These are phyloP conservation scores for Heliconius charithonia DNA, from an alignment of 2,888 invertebrate genomes.

Conservation along the genomic window DNA sequence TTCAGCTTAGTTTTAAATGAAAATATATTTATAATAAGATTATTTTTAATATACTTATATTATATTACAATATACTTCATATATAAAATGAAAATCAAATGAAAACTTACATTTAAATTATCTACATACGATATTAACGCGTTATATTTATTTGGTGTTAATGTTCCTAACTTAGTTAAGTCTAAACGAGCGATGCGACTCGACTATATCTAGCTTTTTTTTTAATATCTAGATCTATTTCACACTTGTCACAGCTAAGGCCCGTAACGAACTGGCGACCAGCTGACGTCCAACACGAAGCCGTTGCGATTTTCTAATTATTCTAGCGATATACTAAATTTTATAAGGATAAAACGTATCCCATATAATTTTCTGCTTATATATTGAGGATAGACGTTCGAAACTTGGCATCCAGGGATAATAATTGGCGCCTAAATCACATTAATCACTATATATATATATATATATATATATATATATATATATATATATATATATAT, in stretches of 20 bases:
- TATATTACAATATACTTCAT: slow-evolving; percentile 36
- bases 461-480: background rate
- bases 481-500: background rate
- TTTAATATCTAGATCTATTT: slow-evolving; percentile 43
- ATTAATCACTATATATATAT: background rate
- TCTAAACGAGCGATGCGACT: slow-evolving; percentile 50
- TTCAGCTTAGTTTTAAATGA: slow-evolving; percentile 25
- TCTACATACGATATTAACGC: slow-evolving; percentile 45
- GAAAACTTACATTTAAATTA: slow-evolving; percentile 44
- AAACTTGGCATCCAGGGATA: background rate
- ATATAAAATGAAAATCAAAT: slow-evolving; percentile 37
- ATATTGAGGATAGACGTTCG: slow-evolving; percentile 7
- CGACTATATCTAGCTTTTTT: slow-evolving; percentile 56
- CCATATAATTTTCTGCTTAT: background rate
- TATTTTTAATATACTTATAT: slow-evolving; percentile 28
- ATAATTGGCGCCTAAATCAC: background rate
- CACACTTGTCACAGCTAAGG: slow-evolving; percentile 40
- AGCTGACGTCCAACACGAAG: background rate
- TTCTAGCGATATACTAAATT: slow-evolving; percentile 26
- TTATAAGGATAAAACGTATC: slow-evolving; percentile 1
- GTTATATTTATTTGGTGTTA: slow-evolving; percentile 78
- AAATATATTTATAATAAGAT: background rate
- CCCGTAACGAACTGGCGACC: slow-evolving; percentile 11
- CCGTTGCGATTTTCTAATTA: background rate
- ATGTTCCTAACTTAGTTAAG: slow-evolving; percentile 68